Evolutionary conservation across 2,888 invertebrate species (phyloP), one percentile per base, ranked within the genome.

Genomic region (Andricus quercusramuli): DNA sequence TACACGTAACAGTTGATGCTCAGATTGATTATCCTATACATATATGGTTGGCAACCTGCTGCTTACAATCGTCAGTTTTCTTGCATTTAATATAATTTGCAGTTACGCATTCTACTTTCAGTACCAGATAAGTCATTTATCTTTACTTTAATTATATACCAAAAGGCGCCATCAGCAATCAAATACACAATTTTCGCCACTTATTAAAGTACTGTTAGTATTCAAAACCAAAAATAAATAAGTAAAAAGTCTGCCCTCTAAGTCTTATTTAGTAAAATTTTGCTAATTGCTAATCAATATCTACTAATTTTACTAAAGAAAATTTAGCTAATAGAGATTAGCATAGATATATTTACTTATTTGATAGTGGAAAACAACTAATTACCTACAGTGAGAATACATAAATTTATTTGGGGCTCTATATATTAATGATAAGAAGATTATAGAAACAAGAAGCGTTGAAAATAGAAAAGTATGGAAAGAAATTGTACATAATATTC

Each of bases 21-120:
- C 1, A 22, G 59, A 59, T 59, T 59, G 59, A 59, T 59, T 59
- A 59, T 59, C 59, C 11, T 22, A 11, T 4, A 44, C 15, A 44
- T 13, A 13, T 41, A 17, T 47, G 15, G 17, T 59, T n/a, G 3
- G 1, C n/a, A 11, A 59, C 22, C 22, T 59, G 11, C 9, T 59
- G 11, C n/a, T 22, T 3, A 22, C 11, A 59, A 22, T 59, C 59
- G 8, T 59, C 22, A 22, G 22, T 59, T 22, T 59, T 1, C 59
- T 59, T 22, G 13, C 11, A 22, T 9, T 11, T 47, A 47, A 47
- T 47, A 17, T 47, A 47, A 47, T 47, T 13, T 59, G 59, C 56
- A 56, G 56, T 56, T 56, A 56, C n/a, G n/a, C 13, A 59, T 59
- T 59, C 59, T 59, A 59, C 59, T 59, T 59, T 22, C 59, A 22